Conservation (phyloP, 2,888 invertebrate species). For the Acanthoscelides obtectus region DNA sequence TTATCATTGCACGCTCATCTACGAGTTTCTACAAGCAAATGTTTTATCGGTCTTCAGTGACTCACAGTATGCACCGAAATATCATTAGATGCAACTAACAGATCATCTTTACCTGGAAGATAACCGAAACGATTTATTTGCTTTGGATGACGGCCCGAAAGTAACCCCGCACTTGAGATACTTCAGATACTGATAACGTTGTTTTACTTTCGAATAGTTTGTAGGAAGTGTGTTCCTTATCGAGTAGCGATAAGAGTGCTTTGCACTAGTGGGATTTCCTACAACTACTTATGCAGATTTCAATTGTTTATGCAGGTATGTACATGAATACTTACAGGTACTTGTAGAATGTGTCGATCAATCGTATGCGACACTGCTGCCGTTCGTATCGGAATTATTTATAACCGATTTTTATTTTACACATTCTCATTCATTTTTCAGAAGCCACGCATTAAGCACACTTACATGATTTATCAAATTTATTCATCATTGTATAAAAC, state of each 20-base stretch:
- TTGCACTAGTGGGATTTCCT: neutral
- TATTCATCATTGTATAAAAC: too few relatives aligned
- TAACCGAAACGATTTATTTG: neutral
- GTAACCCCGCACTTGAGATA: neutral
- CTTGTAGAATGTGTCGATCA: too few relatives aligned
- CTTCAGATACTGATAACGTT: neutral
- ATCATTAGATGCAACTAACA: neutral
- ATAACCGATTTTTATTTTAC: too few relatives aligned
- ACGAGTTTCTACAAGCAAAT: neutral
- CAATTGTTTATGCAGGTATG: neutral
- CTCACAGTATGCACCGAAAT: neutral
- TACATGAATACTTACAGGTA: neutral
- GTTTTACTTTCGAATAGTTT: neutral
- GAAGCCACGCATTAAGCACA: too few relatives aligned
- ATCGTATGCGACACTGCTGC: too few relatives aligned
- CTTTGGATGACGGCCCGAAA: neutral
- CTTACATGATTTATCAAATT: too few relatives aligned
- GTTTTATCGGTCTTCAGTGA: too few relatives aligned
- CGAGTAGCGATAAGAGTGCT: neutral
- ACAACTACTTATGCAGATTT: neutral
- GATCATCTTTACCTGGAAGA: neutral
- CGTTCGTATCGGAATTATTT: too few relatives aligned
- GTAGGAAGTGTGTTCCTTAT: neutral
- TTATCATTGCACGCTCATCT: neutral
- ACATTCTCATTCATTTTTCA: too few relatives aligned